Percentiles rank a stretch among this genome's conserved stretches.
phyloP scores from a whole-genome alignment of 2,797 vertebrate genomes.

The Crenichthys baileyi region DNA sequence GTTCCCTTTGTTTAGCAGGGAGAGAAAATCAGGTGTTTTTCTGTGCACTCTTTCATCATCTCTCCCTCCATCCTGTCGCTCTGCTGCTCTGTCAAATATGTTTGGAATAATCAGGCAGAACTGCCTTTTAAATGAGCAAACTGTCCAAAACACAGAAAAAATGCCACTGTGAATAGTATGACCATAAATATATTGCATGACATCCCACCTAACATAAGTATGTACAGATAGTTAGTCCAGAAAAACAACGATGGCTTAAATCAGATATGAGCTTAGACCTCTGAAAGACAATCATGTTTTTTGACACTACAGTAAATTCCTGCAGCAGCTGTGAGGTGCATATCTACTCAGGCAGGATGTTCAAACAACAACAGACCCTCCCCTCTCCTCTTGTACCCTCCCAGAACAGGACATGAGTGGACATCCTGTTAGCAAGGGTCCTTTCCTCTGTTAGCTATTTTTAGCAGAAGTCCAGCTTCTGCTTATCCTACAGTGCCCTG shows the following conservation, averaged over 20 bases:
- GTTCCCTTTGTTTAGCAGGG: constrained; percentile 45
- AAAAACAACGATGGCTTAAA: neutral
- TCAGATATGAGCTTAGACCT: constrained; percentile 15
- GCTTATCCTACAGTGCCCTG: constrained; percentile 35
- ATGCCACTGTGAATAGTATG: constrained; percentile 1
- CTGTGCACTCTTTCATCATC: constrained; percentile 27
- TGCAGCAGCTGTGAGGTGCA: constrained; percentile 57
- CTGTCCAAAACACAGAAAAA: constrained; percentile 9
- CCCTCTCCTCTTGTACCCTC: constrained; percentile 54
- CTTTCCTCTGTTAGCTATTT: constrained; percentile 76
- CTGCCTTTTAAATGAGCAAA: constrained; percentile 30
- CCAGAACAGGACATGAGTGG: constrained; percentile 73
- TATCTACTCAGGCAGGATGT: constrained; percentile 66
- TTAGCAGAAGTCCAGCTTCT: constrained; percentile 56
- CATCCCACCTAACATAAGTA: neutral
- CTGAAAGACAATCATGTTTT: constrained; percentile 26
- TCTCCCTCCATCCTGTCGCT: constrained; percentile 26
- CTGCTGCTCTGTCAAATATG: constrained; percentile 31
- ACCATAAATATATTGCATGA: neutral
- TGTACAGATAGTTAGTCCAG: neutral
- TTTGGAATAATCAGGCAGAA: constrained; percentile 53
- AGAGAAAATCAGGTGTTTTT: constrained; percentile 42
- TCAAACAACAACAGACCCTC: constrained; percentile 65
- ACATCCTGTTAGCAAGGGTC: constrained; percentile 73
- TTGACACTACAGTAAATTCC: constrained; percentile 42